These are phyloP conservation scores for Ceyx margarethae DNA, from an alignment of 2,113 vertebrate genomes.

Conservation along the genomic window DNA sequence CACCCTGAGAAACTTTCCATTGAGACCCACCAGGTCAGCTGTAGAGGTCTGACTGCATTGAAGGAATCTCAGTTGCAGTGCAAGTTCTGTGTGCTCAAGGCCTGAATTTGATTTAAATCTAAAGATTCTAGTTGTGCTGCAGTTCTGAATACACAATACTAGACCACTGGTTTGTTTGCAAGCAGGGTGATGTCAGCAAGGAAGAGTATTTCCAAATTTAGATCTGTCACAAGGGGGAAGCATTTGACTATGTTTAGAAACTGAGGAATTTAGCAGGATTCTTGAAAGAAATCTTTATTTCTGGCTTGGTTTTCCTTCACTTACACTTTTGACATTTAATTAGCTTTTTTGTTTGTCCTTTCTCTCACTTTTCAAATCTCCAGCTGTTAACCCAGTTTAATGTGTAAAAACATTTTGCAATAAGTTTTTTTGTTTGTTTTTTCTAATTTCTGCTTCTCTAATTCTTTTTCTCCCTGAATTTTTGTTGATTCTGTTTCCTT, in stretches of 20 bases:
- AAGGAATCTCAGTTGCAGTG: background rate
- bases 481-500: background rate
- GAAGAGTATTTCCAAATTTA: constrained; percentile 40
- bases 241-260: constrained; percentile 41
- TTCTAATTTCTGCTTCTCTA: background rate
- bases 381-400: background rate
- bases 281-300: background rate
- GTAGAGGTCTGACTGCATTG: background rate
- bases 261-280: background rate
- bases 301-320: background rate
- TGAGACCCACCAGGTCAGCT: fast-evolving
- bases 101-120: background rate
- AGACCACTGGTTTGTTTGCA: background rate
- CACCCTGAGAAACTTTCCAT: background rate
- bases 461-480: background rate
- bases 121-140: background rate
- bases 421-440: background rate
- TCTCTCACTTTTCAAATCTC: background rate
- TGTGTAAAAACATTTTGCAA: background rate
- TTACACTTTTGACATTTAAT: background rate
- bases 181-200: background rate
- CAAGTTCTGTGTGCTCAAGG: background rate
- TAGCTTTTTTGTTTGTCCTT: background rate
- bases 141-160: fast-evolving
- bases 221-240: constrained; percentile 59